These are phyloP conservation scores for Pterocles orientalis DNA, from an alignment of 2,113 vertebrate genomes.

Conservation along the genomic window DNA sequence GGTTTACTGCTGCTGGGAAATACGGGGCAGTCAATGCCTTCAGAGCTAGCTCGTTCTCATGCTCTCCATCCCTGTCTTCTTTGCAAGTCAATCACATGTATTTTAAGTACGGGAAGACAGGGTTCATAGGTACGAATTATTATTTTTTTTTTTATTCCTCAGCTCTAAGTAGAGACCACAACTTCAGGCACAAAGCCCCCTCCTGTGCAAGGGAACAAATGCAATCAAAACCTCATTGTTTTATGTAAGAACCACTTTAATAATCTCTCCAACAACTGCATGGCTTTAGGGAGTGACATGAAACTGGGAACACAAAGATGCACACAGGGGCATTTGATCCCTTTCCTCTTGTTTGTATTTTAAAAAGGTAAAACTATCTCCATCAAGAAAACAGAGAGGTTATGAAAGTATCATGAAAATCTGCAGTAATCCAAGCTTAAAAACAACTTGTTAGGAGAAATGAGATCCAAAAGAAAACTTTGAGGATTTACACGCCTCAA, in stretches of 20 bases:
- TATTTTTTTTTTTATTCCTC: not conserved
- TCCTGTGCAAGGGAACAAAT: not conserved
- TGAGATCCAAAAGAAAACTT: not conserved
- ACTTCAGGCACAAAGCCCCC: not conserved
- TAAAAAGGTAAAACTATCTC: not conserved
- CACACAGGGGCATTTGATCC: not conserved
- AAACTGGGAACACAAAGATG: not conserved
- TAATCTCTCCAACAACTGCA: not conserved
- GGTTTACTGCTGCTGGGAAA: not conserved
- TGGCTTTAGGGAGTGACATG: constrained; percentile 5
- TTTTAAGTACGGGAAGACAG: not conserved
- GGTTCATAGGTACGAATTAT: not conserved
- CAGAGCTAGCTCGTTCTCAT: not conserved
- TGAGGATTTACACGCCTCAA: not conserved
- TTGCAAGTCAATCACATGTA: not conserved
- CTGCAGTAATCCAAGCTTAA: constrained; percentile 38
- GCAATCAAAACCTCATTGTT: not conserved
- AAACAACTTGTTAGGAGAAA: constrained; percentile 26
- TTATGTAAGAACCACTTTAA: not conserved
- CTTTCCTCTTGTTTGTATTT: not conserved
- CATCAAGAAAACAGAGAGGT: not conserved
- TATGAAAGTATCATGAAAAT: not conserved
- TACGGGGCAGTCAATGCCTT: not conserved
- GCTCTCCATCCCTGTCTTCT: not conserved
- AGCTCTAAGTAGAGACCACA: not conserved